Evolutionary conservation across 2,113 vertebrate genomes (phyloP).

Genomic region (Pimephales promelas): DNA sequence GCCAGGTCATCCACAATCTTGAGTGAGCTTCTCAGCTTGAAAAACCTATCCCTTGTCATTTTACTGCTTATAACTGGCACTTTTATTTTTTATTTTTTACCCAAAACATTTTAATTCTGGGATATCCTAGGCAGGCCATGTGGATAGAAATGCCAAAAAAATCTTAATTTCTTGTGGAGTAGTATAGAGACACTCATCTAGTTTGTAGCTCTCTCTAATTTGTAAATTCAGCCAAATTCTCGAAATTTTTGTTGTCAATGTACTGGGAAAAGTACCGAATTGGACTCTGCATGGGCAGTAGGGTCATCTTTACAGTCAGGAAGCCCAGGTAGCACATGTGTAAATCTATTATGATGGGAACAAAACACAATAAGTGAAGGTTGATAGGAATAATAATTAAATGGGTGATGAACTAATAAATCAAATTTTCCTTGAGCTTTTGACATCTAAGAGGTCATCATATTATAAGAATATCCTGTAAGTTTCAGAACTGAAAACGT

Average conservation of each 20-base stretch:
- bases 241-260: constrained; percentile 40
- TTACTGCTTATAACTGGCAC: neutral
- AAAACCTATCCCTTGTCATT: neutral
- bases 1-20: constrained; percentile 51
- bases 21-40: constrained; percentile 50
- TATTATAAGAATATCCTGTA: too few species aligned
- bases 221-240: constrained; percentile 41
- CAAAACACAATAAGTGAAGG: too few species aligned
- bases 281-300: too few species aligned
- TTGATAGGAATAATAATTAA: too few species aligned
- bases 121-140: neutral
- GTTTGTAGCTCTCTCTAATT: constrained; percentile 47
- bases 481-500: too few species aligned
- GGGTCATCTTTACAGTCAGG: too few species aligned
- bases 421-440: too few species aligned
- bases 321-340: too few species aligned
- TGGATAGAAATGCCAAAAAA: neutral
- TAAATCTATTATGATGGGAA: too few species aligned
- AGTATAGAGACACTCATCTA: constrained; percentile 32
- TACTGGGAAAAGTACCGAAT: constrained; percentile 49
- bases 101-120: neutral
- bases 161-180: neutral
- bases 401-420: too few species aligned
- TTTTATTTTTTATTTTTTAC: neutral
- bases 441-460: too few species aligned